Base-by-base conservation (phyloP, 2,797 vertebrate species). In the Lophius americanus region DNA sequence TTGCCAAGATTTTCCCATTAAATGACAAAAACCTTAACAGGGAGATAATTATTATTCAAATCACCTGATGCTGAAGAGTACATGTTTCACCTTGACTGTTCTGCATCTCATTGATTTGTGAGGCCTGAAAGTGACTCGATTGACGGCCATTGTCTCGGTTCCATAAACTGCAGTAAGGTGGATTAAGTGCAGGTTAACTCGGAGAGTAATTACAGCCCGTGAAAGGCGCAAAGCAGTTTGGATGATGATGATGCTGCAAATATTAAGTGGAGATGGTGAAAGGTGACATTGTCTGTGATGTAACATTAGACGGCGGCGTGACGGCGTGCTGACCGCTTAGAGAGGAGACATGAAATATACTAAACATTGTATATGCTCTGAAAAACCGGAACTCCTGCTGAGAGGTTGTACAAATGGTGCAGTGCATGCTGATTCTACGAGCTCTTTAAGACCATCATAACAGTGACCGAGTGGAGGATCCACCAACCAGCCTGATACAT, bases 151-250 rank as follows among this genome's bases (percentile, higher is more conserved):
- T 79, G 88, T 83, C 62, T 66, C 8, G 71, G 84, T 75, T 76
- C 76, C 79, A 87, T 90, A 88, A 89, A 89, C 61, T 70, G 74
- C 83, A 74, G 60, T 14, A 68, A 66, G 83, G 87, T 79, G 84
- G 83, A 85, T 79, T 82, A 82, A 87, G 85, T 74, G 82, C 68
- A 60, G 74, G 87, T 86, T 88, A 89, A 87, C 81, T 69, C 73
- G 66, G 60, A 83, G 73, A 85, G 76, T 86, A 80, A 87, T 84
- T 84, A 76, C 74, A 68, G 72, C n/a, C 70, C 76, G 76, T 63
- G 78, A 80, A 70, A 84, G 81, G 76, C 66, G 79, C 76, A 67
- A 52, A 84, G 79, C 78, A 50, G 68, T 74, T 67, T 57, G 75
- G 76, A 58, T 68, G 78, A 71, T 81, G 86, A 85, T 86, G 86